Evolutionary conservation across 2,888 invertebrate species (phyloP), one percentile per base, ranked within the genome.

Genomic region (Epistrophe eligans): DNA sequence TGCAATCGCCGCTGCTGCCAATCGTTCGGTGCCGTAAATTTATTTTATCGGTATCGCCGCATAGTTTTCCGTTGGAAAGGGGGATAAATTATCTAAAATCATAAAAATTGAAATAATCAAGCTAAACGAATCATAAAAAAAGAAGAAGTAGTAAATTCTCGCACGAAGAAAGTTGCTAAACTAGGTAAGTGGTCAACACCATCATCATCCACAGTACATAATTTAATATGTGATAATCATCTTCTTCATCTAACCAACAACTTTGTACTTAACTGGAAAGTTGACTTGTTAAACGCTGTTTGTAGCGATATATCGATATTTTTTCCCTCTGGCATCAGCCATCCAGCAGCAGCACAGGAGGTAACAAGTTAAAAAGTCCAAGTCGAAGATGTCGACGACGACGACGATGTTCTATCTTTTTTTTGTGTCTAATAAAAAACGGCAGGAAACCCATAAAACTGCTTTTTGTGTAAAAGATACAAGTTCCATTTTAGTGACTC

Each of bases 91-190:
- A 66, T 57, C 13, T 40, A 35, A 67, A 67, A 13, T 70, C 28
- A 3, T 28, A 11, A 52, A 38, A 67, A 38, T 50, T 67, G 55
- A 55, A 70, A 70, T 50, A 70, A 50, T 67, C 67, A 19, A 70
- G 24, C 52, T 57, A 43, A 57, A 28, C 17, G 43, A 43, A 43
- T 55, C 48, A 72, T 57, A 58, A 24, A 24, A 38, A 60, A 60
- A 67, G 40, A 38, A 40, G 45, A 80, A 81, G 72, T 76, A 77
- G 28, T 55, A 72, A 76, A 83, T 57, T 77, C 83, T 72, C 66
- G 76, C 83, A 38, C 48, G 71, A 87, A 87, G 87, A 87, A 87
- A 87, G 87, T 87, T 87, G 87, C 79, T 79, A 19, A 87, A 87
- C 87, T 87, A 87, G 87, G 87, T 87, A 87, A 87, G 87, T 87